Evolutionary conservation across 2,888 invertebrate species (phyloP).

Genomic region (Junonia oenone): DNA sequence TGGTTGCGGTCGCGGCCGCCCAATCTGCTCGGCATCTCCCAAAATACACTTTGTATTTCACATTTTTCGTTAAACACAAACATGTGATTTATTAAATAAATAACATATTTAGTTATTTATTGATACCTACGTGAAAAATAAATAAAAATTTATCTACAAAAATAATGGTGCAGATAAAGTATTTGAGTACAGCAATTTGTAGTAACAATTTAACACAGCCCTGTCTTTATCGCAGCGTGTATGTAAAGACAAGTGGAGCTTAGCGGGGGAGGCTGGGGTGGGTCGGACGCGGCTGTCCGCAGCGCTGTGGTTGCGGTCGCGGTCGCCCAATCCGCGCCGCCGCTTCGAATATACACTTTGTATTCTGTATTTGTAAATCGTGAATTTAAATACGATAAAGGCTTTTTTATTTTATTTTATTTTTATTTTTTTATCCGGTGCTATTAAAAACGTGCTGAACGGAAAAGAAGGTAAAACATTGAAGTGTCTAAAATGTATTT

Average conservation of each 20-base stretch:
- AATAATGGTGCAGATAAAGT: background rate
- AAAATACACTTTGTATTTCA: background rate
- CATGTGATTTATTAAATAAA: too few species aligned
- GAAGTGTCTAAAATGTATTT: background rate
- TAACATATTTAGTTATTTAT: background rate
- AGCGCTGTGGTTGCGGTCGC: constrained; percentile 48
- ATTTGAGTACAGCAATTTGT: constrained; percentile 5
- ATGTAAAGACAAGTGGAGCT: constrained; percentile 45
- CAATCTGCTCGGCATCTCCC: background rate
- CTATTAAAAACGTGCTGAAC: background rate
- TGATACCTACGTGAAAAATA: too few species aligned
- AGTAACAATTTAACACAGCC: constrained; percentile 10
- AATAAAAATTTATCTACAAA: background rate
- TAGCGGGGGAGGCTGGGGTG: constrained; percentile 33
- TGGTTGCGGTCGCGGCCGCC: constrained; percentile 10
- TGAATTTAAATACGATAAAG: constrained; percentile 31
- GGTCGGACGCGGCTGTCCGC: constrained; percentile 30
- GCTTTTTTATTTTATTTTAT: too few species aligned
- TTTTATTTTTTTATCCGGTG: background rate
- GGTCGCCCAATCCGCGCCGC: constrained; percentile 38
- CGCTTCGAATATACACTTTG: constrained; percentile 32
- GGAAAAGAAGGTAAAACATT: background rate
- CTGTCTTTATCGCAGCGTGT: constrained; percentile 10
- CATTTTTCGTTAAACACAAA: background rate
- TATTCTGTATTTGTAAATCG: constrained; percentile 27